A percentile compares a stretch with the other conserved stretches of the same genome.
Evolutionary conservation across 1,140 invertebrate species (phyloP).

Genomic region (Zophobas morio): DNA sequence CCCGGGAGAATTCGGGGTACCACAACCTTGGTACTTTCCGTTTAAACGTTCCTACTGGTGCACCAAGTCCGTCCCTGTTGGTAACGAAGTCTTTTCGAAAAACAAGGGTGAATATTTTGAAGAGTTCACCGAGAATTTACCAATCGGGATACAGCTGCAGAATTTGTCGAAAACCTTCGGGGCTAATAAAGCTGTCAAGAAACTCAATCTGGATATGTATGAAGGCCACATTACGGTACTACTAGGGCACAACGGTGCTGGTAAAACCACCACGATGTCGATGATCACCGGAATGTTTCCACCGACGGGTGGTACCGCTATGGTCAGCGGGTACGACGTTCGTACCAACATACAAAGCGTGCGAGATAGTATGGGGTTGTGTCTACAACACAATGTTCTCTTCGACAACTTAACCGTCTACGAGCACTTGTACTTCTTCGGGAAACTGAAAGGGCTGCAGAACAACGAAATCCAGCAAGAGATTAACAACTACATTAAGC

Average conservation of each 20-base stretch:
- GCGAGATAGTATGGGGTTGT: conserved; percentile 82
- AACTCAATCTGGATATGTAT: conserved; percentile 77
- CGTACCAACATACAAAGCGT: conserved; percentile 71
- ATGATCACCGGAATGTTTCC: conserved; percentile 81
- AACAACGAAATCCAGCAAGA: conserved; percentile 69
- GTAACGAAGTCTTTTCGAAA: neutral
- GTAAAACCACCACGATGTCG: conserved; percentile 83
- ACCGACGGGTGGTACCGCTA: conserved; percentile 77
- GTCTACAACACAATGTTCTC: conserved; percentile 95
- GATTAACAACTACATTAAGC: conserved; percentile 74
- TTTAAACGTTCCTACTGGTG: conserved; percentile 68
- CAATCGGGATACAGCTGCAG: conserved; percentile 75
- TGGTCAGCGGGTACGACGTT: conserved; percentile 79
- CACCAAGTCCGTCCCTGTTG: neutral
- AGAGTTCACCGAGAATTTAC: conserved; percentile 52
- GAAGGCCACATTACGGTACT: conserved; percentile 77
- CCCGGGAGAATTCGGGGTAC: conserved; percentile 79
- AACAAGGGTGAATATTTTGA: conserved; percentile 27
- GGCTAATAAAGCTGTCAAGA: conserved; percentile 70
- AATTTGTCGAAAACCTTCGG: conserved; percentile 74
- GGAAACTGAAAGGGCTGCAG: conserved; percentile 80
- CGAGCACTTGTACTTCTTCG: conserved; percentile 91
- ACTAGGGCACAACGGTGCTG: conserved; percentile 82
- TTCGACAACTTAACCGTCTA: conserved; percentile 90
- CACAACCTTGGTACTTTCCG: conserved; percentile 81